Base-by-base conservation (phyloP, 2,797 vertebrate genomes). In the Labeo calbasu region DNA sequence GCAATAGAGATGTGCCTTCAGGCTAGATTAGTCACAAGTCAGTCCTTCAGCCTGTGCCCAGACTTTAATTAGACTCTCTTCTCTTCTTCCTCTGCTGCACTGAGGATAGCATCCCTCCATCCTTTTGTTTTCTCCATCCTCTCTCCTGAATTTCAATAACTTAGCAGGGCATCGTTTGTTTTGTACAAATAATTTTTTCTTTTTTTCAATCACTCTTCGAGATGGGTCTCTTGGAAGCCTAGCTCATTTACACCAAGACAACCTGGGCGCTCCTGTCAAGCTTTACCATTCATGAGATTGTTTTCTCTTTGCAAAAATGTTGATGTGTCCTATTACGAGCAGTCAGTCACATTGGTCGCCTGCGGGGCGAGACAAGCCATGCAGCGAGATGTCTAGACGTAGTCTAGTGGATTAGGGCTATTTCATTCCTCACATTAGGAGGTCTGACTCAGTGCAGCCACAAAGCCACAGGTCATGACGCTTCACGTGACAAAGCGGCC, bases 11-110 rank as follows among this genome's bases (percentile, higher is more conserved):
- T 76, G 43, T 72, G 81, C 87, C 87, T 85, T 84, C 83, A 80
- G 84, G 86, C 85, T 66, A 88, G 84, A 86, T 83, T 77, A 80
- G 43, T 84, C 86, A 85, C 61, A 87, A 85, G 79, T 70, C 57
- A 71, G 72, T 85, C 55, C 82, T 86, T 87, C 57, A 86, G 82
- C 55, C 81, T 81, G 43, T 79, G 77, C 86, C 75, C 63, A 73
- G 71, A 83, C 81, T 87, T 88, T 85, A 78, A 86, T 87, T 82
- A 85, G 73, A 88, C 77, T 77, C 61, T 32, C n/a, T 57, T 25
- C 77, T 28, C 28, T 43, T 43, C 79, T 48, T 81, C 82, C 85
- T 76, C 69, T 72, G 78, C 79, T 82, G 68, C 82, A 82, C 65
- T 82, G 82, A 82, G 66, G 61, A 87, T 70, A 84, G 57, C 59